Evolutionary conservation across 1,140 invertebrate genomes (phyloP).

Genomic region (Aphaenogaster floridana): DNA sequence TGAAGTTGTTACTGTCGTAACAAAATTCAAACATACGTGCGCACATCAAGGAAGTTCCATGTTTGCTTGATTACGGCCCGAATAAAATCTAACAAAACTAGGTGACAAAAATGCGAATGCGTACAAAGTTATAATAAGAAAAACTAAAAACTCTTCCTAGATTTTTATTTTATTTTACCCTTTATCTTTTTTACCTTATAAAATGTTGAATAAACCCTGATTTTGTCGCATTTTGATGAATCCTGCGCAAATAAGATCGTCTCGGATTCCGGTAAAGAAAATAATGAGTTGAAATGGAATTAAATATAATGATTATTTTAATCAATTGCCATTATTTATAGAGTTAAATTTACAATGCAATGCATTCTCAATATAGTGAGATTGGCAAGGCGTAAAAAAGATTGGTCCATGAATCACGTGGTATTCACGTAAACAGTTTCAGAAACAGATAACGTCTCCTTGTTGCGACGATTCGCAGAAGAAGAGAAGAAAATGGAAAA

Average conservation of each 20-base stretch:
- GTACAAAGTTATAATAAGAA: background rate
- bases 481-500: background rate
- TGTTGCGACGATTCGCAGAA: background rate
- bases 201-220: background rate
- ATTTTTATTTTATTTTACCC: background rate
- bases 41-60: background rate
- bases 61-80: background rate
- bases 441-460: background rate
- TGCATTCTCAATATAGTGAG: background rate
- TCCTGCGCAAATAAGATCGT: background rate
- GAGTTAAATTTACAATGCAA: background rate
- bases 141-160: background rate
- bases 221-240: background rate
- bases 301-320: background rate
- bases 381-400: background rate
- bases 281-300: background rate
- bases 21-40: background rate
- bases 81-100: background rate
- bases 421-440: background rate
- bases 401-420: background rate
- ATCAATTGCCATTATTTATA: background rate
- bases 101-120: background rate
- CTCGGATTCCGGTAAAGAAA: background rate
- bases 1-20: slow-evolving; percentile 45
- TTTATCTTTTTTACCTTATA: background rate